phyloP scores from a whole-genome alignment of 2,888 invertebrate genomes.

The Ochropleura leucogaster region DNA sequence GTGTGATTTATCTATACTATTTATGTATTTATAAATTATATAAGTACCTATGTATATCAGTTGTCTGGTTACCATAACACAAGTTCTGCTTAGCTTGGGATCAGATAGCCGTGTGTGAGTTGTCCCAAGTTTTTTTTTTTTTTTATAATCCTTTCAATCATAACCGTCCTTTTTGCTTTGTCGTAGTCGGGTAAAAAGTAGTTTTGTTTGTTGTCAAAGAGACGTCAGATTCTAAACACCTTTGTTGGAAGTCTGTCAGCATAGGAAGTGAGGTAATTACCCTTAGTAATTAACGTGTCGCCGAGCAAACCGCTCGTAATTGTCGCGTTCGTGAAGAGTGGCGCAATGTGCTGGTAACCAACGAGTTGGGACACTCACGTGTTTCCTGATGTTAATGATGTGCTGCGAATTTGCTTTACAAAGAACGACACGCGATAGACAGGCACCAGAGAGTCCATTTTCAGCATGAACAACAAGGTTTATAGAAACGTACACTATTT shows the following conservation, averaged over 20 bases:
- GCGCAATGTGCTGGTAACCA: slow-evolving; percentile 21
- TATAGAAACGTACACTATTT: not conserved
- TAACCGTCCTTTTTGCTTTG: no score
- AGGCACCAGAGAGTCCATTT: not conserved
- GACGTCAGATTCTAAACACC: slow-evolving; percentile 4
- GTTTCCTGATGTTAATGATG: slow-evolving; percentile 29
- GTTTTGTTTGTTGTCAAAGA: slow-evolving; percentile 2
- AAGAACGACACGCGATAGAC: not conserved
- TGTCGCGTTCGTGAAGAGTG: slow-evolving; percentile 22
- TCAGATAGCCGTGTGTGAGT: no score
- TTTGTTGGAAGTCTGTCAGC: slow-evolving; percentile 4
- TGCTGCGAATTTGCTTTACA: slow-evolving; percentile 7
- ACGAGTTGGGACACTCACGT: slow-evolving; percentile 14
- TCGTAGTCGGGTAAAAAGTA: not conserved
- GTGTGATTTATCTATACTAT: no score
- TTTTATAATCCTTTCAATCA: not conserved
- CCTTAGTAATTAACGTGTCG: not conserved
- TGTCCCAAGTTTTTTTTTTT: no score
- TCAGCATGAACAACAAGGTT: not conserved
- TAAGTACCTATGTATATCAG: no score
- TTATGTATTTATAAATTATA: no score
- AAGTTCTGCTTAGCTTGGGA: no score
- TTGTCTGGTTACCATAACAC: no score
- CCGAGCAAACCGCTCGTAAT: slow-evolving; percentile 1
- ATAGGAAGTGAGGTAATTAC: slow-evolving; percentile 9